Percentiles rank a stretch among this genome's conserved stretches.
These are phyloP conservation scores for Eristalis tenax DNA, from an alignment of 2,888 invertebrate genomes.

Conservation along the genomic window DNA sequence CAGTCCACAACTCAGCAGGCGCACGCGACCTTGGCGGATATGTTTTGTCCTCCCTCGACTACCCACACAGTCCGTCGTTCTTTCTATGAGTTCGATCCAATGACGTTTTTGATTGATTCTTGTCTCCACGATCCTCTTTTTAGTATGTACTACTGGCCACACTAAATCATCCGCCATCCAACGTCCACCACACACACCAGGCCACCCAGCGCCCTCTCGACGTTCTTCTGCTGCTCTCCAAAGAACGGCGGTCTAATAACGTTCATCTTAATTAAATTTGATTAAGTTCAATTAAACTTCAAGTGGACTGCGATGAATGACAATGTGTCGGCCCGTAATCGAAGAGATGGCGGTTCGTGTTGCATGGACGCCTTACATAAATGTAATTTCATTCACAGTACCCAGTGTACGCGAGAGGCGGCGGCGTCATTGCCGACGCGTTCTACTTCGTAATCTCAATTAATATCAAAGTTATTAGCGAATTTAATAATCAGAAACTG, in stretches of 20 bases:
- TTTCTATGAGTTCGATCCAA: no score
- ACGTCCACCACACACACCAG: slow-evolving; percentile 11
- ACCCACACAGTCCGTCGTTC: slow-evolving; percentile 10
- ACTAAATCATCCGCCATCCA: not conserved
- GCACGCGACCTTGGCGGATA: slow-evolving; percentile 53
- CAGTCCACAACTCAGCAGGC: not conserved
- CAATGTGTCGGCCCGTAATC: slow-evolving; percentile 33
- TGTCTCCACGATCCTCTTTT: no score
- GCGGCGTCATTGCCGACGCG: not conserved
- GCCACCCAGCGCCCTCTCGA: not conserved
- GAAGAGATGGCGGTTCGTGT: slow-evolving; percentile 30
- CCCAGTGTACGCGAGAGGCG: not conserved
- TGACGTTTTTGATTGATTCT: not conserved
- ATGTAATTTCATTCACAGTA: slow-evolving; percentile 41
- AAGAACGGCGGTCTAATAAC: slow-evolving; percentile 40
- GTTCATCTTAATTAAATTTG: slow-evolving; percentile 70
- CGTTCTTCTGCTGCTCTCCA: slow-evolving; percentile 1
- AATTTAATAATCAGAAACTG: slow-evolving; percentile 26
- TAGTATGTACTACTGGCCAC: slow-evolving; percentile 10
- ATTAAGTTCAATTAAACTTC: slow-evolving; percentile 70
- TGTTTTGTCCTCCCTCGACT: slow-evolving; percentile 46
- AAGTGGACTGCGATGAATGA: slow-evolving; percentile 59
- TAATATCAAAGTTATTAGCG: slow-evolving; percentile 41
- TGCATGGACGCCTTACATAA: slow-evolving; percentile 19
- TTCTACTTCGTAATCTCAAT: slow-evolving; percentile 51